Evolutionary conservation across 2,888 invertebrate genomes (phyloP).

Genomic region (Mermis nigrescens): DNA sequence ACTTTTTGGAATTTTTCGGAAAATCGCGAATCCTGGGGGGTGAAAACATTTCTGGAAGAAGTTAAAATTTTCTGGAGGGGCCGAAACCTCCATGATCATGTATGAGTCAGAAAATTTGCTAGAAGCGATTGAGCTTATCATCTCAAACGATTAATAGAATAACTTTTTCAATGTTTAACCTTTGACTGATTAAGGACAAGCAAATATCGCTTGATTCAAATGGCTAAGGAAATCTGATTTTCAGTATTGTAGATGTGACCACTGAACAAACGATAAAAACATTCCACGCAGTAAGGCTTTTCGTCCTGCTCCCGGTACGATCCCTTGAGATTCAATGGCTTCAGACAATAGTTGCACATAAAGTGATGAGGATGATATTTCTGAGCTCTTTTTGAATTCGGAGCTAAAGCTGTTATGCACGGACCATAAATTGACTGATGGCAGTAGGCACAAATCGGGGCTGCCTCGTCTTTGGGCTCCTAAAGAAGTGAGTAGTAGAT

Average conservation of each 20-base stretch:
- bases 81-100: too few species aligned
- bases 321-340: constrained; percentile 36
- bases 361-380: constrained; percentile 99
- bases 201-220: too few species aligned
- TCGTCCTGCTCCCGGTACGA: constrained; percentile 63
- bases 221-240: not conserved
- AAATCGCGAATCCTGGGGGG: too few species aligned
- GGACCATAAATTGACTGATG: constrained; percentile 24
- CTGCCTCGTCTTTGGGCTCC: constrained; percentile 12
- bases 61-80: too few species aligned
- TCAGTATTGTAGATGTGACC: constrained; percentile 33
- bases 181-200: too few species aligned
- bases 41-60: too few species aligned
- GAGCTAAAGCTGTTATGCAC: constrained; percentile 29
- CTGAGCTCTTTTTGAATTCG: constrained; percentile 74
- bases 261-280: constrained; percentile 91
- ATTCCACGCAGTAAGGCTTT: constrained; percentile 91
- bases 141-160: too few species aligned
- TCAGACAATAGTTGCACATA: constrained; percentile 91
- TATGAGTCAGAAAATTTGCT: too few species aligned
- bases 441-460: constrained; percentile 28
- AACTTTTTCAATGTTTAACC: too few species aligned
- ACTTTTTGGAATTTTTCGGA: too few species aligned
- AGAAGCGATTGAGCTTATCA: too few species aligned
- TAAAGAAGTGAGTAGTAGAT: not conserved